Evolutionary conservation across 2,113 vertebrate species (phyloP), one percentile per base, ranked within the genome.

Genomic region (Lota lota): DNA sequence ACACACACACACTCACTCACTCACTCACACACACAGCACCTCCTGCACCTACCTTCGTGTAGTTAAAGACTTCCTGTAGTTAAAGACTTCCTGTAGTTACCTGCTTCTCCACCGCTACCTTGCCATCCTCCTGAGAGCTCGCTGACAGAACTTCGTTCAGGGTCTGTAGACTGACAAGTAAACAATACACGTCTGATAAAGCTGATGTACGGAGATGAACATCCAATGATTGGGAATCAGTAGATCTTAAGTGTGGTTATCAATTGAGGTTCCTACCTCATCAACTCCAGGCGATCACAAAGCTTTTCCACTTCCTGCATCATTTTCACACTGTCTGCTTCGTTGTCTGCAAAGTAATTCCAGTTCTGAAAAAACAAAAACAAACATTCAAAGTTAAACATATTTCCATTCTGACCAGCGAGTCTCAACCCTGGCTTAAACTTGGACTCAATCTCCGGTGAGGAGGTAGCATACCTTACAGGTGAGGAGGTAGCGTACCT

Each of bases 281-380:
- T 78, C 12, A 99, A 88, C 84, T 99, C 96, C 76, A 99, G 94
- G 5, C 94, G 94, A 78, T 99, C 96, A 75, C 97, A 99, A 57
- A 99, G 94, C 80, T 99, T 99, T 91, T 99, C 97, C 73, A 99
- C 94, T 60, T 98, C 97, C 87, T 98, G 96, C 97, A 99, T 96
- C 97, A 99, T 99, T 87, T 95, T 97, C 80, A 99, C 93, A 63
- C 92, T 90, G 63, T 99, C 97, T 8, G 91, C 87, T 80, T 99
- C 96, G 73, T 85, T 93, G 66, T 98, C 95, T 74, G 94, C 92
- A 92, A 98, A 99, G 87, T 98, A 99, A 86, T 94, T 99, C 94
- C 95, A 99, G 89, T 92, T 97, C 97, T 99, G 88, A 47, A 53
- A 21, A 47, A 53, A 21, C 65, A 53, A 66, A 12, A 18, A 54